Evolutionary conservation across 2,888 invertebrate genomes (phyloP).

Genomic region (Ceriagrion tenellum): DNA sequence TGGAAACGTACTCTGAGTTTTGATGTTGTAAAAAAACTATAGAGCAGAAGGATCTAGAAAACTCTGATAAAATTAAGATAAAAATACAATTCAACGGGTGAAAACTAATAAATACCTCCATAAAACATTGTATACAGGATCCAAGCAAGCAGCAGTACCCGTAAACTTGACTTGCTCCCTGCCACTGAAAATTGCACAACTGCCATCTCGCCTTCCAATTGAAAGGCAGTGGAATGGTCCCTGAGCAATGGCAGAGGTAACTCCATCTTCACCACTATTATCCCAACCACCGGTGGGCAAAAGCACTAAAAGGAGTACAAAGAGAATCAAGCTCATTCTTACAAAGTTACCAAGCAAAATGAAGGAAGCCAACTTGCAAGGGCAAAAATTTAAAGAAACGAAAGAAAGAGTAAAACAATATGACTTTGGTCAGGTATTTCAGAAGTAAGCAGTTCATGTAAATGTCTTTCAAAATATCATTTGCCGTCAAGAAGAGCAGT

Average conservation of each 20-base stretch:
- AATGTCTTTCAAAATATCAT: too few relatives aligned
- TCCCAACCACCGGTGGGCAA: conserved; percentile 90
- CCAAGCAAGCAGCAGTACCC: conserved; percentile 89
- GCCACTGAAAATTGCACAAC: conserved; percentile 90
- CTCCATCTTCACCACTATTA: conserved; percentile 76
- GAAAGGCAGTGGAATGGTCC: conserved; percentile 89
- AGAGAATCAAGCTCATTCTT: background rate
- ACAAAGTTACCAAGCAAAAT: background rate
- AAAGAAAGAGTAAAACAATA: background rate
- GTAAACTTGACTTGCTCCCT: conserved; percentile 91
- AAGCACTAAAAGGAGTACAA: conserved; percentile 82
- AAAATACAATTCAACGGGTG: background rate
- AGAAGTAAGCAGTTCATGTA: too few relatives aligned
- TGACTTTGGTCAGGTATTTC: too few relatives aligned
- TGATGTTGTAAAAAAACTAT: background rate
- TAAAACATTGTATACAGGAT: conserved; percentile 94
- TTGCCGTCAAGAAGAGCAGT: too few relatives aligned
- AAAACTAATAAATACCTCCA: conserved; percentile 86
- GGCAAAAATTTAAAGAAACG: background rate
- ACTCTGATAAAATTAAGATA: background rate
- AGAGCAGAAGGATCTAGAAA: background rate
- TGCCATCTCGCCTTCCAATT: conserved; percentile 93
- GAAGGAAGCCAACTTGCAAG: background rate
- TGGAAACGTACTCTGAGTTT: too few relatives aligned
- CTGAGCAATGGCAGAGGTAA: conserved; percentile 33